Evolutionary conservation across 2,113 vertebrate species (phyloP).

Genomic region (Dasyornis broadbenti): DNA sequence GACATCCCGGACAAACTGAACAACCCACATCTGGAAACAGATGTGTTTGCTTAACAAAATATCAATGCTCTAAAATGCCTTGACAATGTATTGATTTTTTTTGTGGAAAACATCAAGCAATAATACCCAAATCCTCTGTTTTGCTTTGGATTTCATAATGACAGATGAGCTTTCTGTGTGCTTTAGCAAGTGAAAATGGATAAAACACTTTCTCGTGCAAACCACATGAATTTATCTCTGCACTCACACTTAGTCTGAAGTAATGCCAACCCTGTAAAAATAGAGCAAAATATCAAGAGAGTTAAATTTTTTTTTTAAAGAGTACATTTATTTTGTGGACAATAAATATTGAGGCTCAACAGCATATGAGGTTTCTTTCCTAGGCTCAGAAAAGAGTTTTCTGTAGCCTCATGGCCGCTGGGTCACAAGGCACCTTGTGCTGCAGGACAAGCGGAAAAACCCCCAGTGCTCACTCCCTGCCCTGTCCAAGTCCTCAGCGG

Average conservation of each 20-base stretch:
- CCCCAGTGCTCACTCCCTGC: background rate
- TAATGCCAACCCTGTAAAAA: background rate
- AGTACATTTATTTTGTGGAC: background rate
- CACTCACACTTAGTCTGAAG: background rate
- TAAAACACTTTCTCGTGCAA: background rate
- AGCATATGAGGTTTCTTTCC: background rate
- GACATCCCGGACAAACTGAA: background rate
- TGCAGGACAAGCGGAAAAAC: background rate
- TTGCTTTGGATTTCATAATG: background rate
- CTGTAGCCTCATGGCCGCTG: background rate
- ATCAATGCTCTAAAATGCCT: background rate
- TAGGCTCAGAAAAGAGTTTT: background rate
- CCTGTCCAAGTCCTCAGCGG: background rate
- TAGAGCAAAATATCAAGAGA: background rate
- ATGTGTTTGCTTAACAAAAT: background rate
- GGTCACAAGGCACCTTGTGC: background rate
- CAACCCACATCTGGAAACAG: background rate
- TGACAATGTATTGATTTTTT: background rate
- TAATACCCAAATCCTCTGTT: background rate
- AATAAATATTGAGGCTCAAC: background rate
- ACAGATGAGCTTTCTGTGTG: background rate
- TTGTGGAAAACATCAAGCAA: background rate
- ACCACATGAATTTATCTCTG: background rate
- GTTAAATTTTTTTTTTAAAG: background rate
- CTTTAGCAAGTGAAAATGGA: background rate